A percentile compares a stretch with the other conserved stretches of the same genome.
Conservation (phyloP, 2,113 vertebrate species). For the Catharus fuscescens region DNA sequence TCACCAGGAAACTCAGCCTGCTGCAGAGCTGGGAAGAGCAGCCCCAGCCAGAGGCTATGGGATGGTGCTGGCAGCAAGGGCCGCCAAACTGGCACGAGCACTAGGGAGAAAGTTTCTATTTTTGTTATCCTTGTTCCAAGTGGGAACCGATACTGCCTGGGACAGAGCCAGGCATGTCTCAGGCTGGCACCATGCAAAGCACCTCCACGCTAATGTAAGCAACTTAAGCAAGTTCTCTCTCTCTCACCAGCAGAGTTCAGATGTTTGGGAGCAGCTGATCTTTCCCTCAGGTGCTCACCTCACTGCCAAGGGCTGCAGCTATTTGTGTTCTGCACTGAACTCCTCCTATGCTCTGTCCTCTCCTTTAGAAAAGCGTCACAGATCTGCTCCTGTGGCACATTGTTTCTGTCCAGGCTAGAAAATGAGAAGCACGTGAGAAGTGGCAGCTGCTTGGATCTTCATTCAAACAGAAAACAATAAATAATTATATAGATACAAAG, state of each 20-base stretch:
- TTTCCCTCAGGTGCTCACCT: not conserved
- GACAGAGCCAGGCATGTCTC: slow-evolving; percentile 36
- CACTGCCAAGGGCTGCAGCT: not conserved
- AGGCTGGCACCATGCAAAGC: not conserved
- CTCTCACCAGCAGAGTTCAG: not conserved
- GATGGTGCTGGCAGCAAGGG: not conserved
- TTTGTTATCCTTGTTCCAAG: slow-evolving; percentile 17
- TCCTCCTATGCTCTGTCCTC: rapidly evolving
- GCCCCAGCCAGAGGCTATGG: slow-evolving; percentile 9
- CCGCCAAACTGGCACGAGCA: slow-evolving; percentile 28
- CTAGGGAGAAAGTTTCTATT: slow-evolving; percentile 26
- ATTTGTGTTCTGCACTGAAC: not conserved
- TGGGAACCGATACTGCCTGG: slow-evolving; percentile 14
- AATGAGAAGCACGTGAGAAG: not conserved
- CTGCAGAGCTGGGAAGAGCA: not conserved
- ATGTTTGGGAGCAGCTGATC: not conserved
- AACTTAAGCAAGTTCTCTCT: not conserved
- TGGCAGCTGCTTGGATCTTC: not conserved
- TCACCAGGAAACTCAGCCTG: not conserved
- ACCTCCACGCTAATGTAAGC: not conserved
- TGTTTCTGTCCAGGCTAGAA: not conserved
- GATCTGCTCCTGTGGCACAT: not conserved
- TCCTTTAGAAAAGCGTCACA: not conserved
- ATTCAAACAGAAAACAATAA: not conserved
- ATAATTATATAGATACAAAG: not conserved